Conservation (phyloP, 2,888 invertebrate species). For the Aradus depressus region DNA sequence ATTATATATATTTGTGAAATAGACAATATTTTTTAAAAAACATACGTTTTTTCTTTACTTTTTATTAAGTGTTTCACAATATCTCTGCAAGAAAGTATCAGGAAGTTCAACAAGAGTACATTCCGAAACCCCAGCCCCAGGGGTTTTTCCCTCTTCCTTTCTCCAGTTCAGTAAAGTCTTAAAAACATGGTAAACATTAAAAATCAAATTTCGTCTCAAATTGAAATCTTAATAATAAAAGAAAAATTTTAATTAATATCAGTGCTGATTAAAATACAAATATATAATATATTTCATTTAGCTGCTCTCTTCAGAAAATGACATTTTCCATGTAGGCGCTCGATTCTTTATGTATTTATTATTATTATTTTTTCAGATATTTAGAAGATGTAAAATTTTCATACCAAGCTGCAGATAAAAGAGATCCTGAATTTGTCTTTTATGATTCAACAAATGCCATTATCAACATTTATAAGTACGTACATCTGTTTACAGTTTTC, state of each 20-base stretch:
- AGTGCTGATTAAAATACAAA: not conserved
- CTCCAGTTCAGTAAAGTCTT: too few relatives aligned
- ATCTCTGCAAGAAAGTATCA: too few relatives aligned
- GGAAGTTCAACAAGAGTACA: too few relatives aligned
- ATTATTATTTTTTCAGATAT: conserved; percentile 43
- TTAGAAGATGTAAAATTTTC: conserved; percentile 63
- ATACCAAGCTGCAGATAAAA: conserved; percentile 59
- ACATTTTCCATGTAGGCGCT: not conserved
- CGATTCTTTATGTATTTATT: not conserved
- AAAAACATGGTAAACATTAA: too few relatives aligned
- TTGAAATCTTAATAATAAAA: not conserved
- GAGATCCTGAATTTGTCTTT: conserved; percentile 88
- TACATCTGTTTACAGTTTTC: conserved; percentile 6
- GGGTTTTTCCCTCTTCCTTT: too few relatives aligned
- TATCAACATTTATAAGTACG: conserved; percentile 78
- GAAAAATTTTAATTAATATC: not conserved
- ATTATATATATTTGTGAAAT: too few relatives aligned
- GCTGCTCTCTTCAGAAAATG: too few relatives aligned
- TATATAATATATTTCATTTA: not conserved
- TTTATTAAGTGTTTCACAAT: too few relatives aligned
- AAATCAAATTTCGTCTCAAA: not conserved
- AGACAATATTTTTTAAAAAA: too few relatives aligned
- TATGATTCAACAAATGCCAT: conserved; percentile 70
- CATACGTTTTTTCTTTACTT: too few relatives aligned
- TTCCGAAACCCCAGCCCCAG: too few relatives aligned